Base-by-base conservation (phyloP, 2,113 vertebrate genomes). In the Panurus biarmicus region DNA sequence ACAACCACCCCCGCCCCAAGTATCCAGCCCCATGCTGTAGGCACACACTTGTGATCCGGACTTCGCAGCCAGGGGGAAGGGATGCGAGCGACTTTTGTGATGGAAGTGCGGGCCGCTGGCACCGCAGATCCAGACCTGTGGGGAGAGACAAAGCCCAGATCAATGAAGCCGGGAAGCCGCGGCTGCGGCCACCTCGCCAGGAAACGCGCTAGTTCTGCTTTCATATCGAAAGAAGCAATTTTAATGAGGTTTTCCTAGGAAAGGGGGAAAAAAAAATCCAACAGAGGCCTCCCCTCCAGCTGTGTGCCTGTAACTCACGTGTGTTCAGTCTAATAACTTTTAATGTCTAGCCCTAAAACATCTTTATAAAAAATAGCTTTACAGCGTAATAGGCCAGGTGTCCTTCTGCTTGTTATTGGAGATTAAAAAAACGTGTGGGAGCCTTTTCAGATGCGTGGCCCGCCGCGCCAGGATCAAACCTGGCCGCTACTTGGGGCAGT, bases 331-430 rank as follows among this genome's bases (percentile, higher is more conserved):
- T 97, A 98, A 97, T 98, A 98, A 98, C 97, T 98, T 98, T 98
- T 98, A 98, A 98, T 97, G 98, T 95, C 96, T 97, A 96, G 92
- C 97, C 95, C 96, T 98, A 98, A 98, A 98, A 98, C 95, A 97
- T 97, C 97, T 98, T 98, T 97, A 98, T 98, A 98, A 98, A 98
- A 97, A 97, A 98, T 96, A 96, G 96, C 96, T 97, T 98, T 97
- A 98, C 94, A 94, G 96, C 31, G 72, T 97, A 97, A 97, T 95
- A 97, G 97, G 95, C 97, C 98, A 98, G 97, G 97, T 98, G 98
- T 97, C 97, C 95, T 97, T 91, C 91, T 96, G 97, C 96, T 97
- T 94, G 96, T 97, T 98, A 96, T 76, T 12, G 61, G 95, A 97
- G 96, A 98, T 97, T 95, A 84, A 96, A 97, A 97, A 98, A 98